Evolutionary conservation across 2,113 vertebrate genomes (phyloP).

Genomic region (Cervus canadensis): DNA sequence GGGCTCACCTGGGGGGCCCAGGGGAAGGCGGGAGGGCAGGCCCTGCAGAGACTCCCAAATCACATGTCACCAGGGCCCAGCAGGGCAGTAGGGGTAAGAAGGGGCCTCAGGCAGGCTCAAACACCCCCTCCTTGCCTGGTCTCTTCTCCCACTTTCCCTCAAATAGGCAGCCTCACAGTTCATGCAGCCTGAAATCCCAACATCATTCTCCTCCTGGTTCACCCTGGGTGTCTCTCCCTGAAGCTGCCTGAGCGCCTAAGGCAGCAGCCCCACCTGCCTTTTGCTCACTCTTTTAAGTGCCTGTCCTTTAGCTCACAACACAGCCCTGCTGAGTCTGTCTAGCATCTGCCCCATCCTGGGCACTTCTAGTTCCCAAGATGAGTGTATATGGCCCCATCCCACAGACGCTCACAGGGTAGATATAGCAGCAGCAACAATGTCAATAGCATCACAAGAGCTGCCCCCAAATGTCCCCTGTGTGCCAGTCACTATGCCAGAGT

Average conservation of each 20-base stretch:
- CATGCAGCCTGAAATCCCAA: background rate
- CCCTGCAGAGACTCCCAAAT: background rate
- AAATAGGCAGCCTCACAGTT: background rate
- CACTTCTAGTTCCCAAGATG: too few species aligned
- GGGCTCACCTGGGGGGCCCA: background rate
- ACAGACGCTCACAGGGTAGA: background rate
- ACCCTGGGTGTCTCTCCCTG: too few species aligned
- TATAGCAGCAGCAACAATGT: background rate
- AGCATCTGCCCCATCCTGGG: background rate
- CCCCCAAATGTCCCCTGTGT: accelerated
- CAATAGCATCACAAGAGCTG: background rate
- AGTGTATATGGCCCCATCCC: accelerated
- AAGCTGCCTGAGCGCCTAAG: background rate
- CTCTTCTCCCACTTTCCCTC: background rate
- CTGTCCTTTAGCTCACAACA: background rate
- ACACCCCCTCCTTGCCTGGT: background rate
- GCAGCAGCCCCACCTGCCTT: background rate
- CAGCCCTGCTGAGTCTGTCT: background rate
- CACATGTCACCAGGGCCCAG: background rate
- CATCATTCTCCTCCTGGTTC: background rate
- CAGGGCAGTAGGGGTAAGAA: background rate
- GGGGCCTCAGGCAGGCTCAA: background rate
- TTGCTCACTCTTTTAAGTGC: background rate
- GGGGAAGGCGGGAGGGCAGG: background rate
- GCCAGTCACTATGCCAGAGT: background rate